Conservation (phyloP, 2,797 vertebrate species). For the Strix occidentalis region DNA sequence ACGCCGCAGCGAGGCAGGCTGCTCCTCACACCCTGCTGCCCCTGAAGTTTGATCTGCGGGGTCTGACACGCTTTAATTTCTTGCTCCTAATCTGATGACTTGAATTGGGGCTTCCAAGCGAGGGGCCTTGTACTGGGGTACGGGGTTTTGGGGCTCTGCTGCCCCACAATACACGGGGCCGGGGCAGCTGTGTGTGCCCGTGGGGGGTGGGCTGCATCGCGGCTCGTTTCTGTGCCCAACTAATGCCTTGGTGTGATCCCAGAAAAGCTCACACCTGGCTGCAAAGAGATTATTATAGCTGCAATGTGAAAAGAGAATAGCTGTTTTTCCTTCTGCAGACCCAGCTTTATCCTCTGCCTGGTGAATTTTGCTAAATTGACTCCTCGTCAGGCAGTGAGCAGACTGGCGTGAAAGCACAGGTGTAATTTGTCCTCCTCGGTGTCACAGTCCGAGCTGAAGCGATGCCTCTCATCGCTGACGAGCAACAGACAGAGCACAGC, state of each 20-base stretch:
- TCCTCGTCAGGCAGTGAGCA: neutral
- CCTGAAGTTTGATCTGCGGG: neutral
- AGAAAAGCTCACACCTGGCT: neutral
- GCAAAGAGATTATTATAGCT: neutral
- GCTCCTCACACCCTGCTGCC: neutral
- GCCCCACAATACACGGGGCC: accelerated
- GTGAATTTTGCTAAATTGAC: neutral
- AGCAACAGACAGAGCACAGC: neutral
- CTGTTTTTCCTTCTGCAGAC: neutral
- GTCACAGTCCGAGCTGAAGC: neutral
- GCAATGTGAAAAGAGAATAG: neutral
- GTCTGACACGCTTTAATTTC: accelerated
- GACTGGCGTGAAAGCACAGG: neutral
- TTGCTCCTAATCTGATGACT: no score
- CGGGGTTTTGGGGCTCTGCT: neutral
- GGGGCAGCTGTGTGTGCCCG: accelerated
- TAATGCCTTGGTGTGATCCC: accelerated
- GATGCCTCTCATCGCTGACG: neutral
- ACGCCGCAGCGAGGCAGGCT: neutral
- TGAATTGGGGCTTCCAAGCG: accelerated
- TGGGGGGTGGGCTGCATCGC: accelerated
- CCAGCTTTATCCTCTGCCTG: neutral
- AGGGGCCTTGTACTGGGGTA: accelerated
- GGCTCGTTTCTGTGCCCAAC: neutral
- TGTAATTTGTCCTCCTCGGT: neutral